Conservation (phyloP, 2,888 invertebrate species). For the Athalia circularis region DNA sequence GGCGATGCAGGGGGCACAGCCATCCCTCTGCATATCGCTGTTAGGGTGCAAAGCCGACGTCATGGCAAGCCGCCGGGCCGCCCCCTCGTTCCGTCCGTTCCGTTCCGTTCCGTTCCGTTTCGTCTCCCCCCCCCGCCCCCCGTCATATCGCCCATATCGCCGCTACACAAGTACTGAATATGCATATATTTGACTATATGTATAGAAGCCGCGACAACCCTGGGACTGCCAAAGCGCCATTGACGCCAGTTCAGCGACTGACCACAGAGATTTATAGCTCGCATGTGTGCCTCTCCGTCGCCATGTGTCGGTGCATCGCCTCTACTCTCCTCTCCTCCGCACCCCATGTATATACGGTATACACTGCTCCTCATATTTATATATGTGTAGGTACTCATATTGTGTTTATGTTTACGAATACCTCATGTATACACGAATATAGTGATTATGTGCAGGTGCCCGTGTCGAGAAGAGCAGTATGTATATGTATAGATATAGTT, state of each 20-base stretch:
- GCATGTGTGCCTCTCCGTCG: constrained; percentile 41
- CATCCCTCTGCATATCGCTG: constrained; percentile 64
- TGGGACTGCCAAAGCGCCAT: constrained; percentile 67
- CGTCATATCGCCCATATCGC: constrained; percentile 68
- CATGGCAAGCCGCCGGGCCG: constrained; percentile 52
- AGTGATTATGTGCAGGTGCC: neutral
- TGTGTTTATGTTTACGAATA: constrained; percentile 24
- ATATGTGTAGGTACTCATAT: no score
- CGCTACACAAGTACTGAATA: constrained; percentile 70
- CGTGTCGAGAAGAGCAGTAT: neutral
- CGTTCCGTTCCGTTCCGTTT: constrained; percentile 42
- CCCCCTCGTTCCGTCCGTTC: constrained; percentile 51
- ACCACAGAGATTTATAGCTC: constrained; percentile 67
- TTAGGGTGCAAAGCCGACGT: constrained; percentile 56
- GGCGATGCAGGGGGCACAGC: constrained; percentile 50
- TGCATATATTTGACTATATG: constrained; percentile 65
- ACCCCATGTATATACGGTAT: no score
- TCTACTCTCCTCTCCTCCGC: neutral
- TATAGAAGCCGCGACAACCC: constrained; percentile 44
- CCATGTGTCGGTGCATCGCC: constrained; percentile 8
- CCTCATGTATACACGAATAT: constrained; percentile 4
- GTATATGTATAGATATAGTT: neutral
- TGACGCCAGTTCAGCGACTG: constrained; percentile 71
- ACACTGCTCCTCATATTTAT: neutral
- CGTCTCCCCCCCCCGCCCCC: no score